Conservation (phyloP, 64 coral and sea anemone genomes). For the Orbicella faveolata region DNA sequence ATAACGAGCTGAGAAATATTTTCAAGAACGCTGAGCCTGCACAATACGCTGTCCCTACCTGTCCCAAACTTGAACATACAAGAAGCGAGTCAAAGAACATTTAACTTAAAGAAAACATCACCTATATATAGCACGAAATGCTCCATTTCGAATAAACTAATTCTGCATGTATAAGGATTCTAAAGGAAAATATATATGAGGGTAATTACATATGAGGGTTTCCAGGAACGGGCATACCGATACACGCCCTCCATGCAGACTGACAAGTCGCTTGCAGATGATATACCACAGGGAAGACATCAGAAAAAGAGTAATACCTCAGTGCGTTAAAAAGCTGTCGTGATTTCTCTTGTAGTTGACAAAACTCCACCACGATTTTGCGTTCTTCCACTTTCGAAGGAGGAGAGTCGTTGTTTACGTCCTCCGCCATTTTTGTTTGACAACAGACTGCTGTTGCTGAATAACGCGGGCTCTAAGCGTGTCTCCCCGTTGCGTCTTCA, state of each 20-base stretch:
- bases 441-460: background rate
- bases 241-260: background rate
- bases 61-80: background rate
- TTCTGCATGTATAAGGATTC: too few species aligned
- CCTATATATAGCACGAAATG: too few species aligned
- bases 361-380: constrained; percentile 92
- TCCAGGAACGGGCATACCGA: background rate
- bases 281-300: background rate
- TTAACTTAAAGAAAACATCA: background rate
- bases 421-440: constrained; percentile 73
- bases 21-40: too few species aligned
- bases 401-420: constrained; percentile 43
- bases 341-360: constrained; percentile 88
- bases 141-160: too few species aligned
- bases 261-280: background rate
- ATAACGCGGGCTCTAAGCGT: background rate
- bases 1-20: background rate
- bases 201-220: too few species aligned
- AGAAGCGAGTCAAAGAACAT: background rate
- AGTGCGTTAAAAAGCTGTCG: constrained; percentile 82
- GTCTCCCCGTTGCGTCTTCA: too few species aligned
- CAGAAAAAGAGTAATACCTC: constrained; percentile 49
- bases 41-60: background rate
- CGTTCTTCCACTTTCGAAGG: constrained; percentile 56
- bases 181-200: too few species aligned